These are phyloP conservation scores for Bellardia bayeri DNA, from an alignment of 2,888 invertebrate genomes.

Conservation along the genomic window DNA sequence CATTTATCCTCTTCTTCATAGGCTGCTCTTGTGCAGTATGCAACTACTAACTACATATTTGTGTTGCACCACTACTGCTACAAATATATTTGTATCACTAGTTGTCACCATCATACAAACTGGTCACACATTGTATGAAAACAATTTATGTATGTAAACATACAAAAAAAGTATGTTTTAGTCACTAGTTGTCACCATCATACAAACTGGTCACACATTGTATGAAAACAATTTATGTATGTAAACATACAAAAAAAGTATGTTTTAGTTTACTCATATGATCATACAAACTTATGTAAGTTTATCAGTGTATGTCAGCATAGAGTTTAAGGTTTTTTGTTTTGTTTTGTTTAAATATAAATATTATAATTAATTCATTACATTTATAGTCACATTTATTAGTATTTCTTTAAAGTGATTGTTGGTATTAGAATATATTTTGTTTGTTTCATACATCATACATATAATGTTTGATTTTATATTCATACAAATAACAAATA, in stretches of 20 bases:
- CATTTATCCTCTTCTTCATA: not conserved
- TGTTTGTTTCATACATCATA: slow-evolving; percentile 40
- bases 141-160: slow-evolving; percentile 9
- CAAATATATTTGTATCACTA: not conserved
- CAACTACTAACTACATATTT: slow-evolving; percentile 28
- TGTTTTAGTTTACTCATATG: not conserved
- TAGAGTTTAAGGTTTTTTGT: not conserved
- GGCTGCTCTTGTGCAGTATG: not conserved
- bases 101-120: slow-evolving; percentile 11
- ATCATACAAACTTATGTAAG: slow-evolving; percentile 19
- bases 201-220: slow-evolving; percentile 33
- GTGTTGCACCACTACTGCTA: slow-evolving; percentile 9
- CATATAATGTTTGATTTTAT: slow-evolving; percentile 32
- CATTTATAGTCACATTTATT: slow-evolving; percentile 52
- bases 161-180: not conserved
- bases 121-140: slow-evolving; percentile 31
- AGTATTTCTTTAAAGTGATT: slow-evolving; percentile 48
- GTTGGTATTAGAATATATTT: slow-evolving; percentile 45
- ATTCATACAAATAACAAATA: slow-evolving; percentile 63
- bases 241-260: not conserved
- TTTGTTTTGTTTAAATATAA: not conserved
- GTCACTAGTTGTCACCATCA: not conserved
- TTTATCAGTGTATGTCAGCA: not conserved
- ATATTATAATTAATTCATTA: slow-evolving; percentile 33
- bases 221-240: slow-evolving; percentile 27